A percentile compares a stretch with the other conserved stretches of the same genome.
phyloP scores from a whole-genome alignment of 2,888 invertebrate species.

The Apoderus coryli region DNA sequence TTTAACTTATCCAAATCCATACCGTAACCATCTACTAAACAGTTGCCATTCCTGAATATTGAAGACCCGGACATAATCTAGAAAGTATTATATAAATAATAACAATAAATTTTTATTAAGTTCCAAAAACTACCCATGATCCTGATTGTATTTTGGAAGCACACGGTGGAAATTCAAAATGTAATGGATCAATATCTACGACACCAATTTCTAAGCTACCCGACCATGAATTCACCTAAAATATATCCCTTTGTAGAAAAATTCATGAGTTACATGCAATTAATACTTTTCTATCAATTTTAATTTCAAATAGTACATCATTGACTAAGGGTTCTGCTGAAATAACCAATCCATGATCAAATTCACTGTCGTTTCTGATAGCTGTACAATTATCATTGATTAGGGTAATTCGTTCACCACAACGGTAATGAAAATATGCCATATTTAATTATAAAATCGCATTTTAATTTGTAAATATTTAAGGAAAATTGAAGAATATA shows the following conservation, averaged over 20 bases:
- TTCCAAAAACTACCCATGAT: constrained; percentile 52
- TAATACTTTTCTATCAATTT: constrained; percentile 74
- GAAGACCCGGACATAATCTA: constrained; percentile 78
- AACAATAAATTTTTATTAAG: constrained; percentile 3
- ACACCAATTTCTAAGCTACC: constrained; percentile 66
- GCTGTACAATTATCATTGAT: constrained; percentile 75
- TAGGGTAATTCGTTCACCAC: constrained; percentile 73
- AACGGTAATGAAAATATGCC: constrained; percentile 44
- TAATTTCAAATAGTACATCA: constrained; percentile 74
- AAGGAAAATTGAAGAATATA: too few species aligned
- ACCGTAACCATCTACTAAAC: constrained; percentile 71
- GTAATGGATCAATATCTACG: constrained; percentile 52
- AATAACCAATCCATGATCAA: constrained; percentile 77
- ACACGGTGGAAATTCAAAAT: constrained; percentile 54
- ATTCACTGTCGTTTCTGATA: constrained; percentile 63
- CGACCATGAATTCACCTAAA: constrained; percentile 65
- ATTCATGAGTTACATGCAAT: not conserved
- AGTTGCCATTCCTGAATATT: constrained; percentile 71
- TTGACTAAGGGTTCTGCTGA: constrained; percentile 65
- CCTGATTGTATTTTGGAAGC: constrained; percentile 66
- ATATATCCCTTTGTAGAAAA: constrained; percentile 8
- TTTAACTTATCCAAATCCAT: constrained; percentile 68
- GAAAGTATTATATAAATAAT: constrained; percentile 14
- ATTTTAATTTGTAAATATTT: too few species aligned
- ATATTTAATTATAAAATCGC: constrained; percentile 1